Base-by-base conservation (phyloP, 2,888 invertebrate genomes). In the Idaea biselata region DNA sequence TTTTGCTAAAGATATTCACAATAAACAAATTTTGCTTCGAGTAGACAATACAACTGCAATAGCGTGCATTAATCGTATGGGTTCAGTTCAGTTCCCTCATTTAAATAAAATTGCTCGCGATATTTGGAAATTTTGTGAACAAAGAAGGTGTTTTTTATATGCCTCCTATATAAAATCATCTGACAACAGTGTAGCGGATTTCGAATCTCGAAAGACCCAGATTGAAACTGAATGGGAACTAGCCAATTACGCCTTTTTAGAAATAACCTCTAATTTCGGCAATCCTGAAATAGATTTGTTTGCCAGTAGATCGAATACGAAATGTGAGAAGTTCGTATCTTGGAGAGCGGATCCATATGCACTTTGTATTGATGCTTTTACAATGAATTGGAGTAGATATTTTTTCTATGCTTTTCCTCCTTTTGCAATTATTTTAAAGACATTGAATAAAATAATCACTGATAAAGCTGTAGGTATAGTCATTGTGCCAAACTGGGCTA, bases 121-220 rank as follows among this genome's bases (percentile, higher is more conserved):
- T 7, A 61, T 70, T 53, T 72, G 70, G 69, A 63, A 69, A 56
- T 69, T 67, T 68, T 70, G 70, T 58, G 68, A 71, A 64, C 16
- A 55, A 14, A 18, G 63, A 53, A 65, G 62, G 16, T 53, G 70
- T 4, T 60, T 58, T 58, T 31, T 71, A 6, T 64, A 62, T 62
- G 71, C 68, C 5, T 66, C 66, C 3, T 72, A 72, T 55, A 70
- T 72, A n/a, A 64, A 64, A 16, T 65, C 67, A 3, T 31, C n/a
- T n/a, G 69, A 72, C 14, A 72, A 70, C 62, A 53, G 14, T 16
- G 59, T 62, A 11, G 68, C 70, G 8, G 69, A 69, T 53, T n/a
- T 17, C 4, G 66, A 69, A 58, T 70, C 68, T n/a, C 16, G 68
- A 14, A 44, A 53, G 3, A 54, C 8, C 11, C 60, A 58, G 25